A percentile compares a stretch with the other conserved stretches of the same genome.
phyloP scores from a whole-genome alignment of 2,888 invertebrate species.

The Oegoconia quadripuncta region DNA sequence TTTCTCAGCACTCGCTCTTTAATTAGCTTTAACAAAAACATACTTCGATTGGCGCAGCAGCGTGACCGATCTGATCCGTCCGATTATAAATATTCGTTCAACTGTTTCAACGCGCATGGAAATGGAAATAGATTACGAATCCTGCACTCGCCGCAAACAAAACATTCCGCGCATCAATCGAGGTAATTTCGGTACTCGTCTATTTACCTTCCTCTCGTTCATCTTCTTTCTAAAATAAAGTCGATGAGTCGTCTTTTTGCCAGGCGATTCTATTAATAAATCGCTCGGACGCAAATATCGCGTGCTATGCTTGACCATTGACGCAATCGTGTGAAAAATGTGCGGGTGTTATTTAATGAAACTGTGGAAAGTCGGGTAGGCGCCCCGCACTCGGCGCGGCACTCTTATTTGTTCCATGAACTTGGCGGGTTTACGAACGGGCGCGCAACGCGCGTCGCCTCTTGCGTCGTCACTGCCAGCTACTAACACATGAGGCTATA shows the following conservation, averaged over 20 bases:
- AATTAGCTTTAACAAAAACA: conserved; percentile 64
- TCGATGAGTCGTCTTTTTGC: conserved; percentile 67
- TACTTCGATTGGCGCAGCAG: conserved; percentile 30
- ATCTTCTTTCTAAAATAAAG: conserved; percentile 68
- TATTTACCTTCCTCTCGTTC: conserved; percentile 60
- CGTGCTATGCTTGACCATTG: conserved; percentile 67
- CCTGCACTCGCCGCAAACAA: conserved; percentile 50
- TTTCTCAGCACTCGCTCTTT: conserved; percentile 51
- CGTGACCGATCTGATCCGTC: conserved; percentile 70
- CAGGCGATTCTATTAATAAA: conserved; percentile 68
- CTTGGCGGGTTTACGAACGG: conserved; percentile 28
- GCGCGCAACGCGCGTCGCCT: conserved; percentile 16
- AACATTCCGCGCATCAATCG: conserved; percentile 48
- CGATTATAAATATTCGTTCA: conserved; percentile 65
- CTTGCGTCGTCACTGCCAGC: conserved; percentile 27
- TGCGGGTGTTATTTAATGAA: conserved; percentile 67
- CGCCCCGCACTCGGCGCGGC: conserved; percentile 32
- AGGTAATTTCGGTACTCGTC: conserved; percentile 59
- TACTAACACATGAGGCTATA: conserved; percentile 45
- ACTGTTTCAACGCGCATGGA: conserved; percentile 34
- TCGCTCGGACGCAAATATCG: conserved; percentile 70
- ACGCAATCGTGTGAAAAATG: conserved; percentile 74
- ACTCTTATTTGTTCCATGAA: conserved; percentile 29
- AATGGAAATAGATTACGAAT: conserved; percentile 52
- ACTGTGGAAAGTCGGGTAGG: conserved; percentile 58